Evolutionary conservation across 2,888 invertebrate genomes (phyloP).

Genomic region (Molanna angustata): DNA sequence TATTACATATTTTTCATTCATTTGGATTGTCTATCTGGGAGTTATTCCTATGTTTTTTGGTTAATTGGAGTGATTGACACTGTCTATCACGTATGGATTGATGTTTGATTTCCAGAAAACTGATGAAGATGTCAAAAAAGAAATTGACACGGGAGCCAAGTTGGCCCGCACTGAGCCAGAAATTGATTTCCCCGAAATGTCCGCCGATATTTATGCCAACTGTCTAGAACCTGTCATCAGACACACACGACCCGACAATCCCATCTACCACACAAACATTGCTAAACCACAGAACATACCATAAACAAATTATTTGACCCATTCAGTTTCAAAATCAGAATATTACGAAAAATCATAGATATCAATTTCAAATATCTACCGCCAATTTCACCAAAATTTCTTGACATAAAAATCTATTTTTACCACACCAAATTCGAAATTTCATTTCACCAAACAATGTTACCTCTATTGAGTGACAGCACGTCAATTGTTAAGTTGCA

Average conservation of each 20-base stretch:
- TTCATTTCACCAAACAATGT: too few relatives aligned
- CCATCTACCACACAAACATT: conserved; percentile 48
- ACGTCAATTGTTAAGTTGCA: too few relatives aligned
- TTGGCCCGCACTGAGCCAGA: conserved; percentile 74
- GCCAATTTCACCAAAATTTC: too few relatives aligned
- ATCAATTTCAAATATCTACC: too few relatives aligned
- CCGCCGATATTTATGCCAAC: conserved; percentile 73
- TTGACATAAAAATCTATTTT: too few relatives aligned
- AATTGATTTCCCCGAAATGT: conserved; percentile 70
- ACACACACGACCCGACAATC: conserved; percentile 54
- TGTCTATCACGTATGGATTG: too few relatives aligned
- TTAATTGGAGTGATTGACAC: not conserved
- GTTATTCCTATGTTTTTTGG: too few relatives aligned
- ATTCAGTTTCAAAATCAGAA: not conserved
- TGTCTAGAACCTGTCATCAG: conserved; percentile 64
- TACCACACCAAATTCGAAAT: too few relatives aligned
- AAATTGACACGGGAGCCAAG: conserved; percentile 82
- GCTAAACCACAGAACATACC: conserved; percentile 26
- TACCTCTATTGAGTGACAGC: too few relatives aligned
- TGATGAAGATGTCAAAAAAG: conserved; percentile 80
- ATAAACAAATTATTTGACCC: not conserved
- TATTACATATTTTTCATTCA: too few relatives aligned
- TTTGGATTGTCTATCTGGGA: too few relatives aligned
- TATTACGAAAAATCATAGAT: not conserved
- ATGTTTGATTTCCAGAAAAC: conserved; percentile 72